These are phyloP conservation scores for Philopedon plagiatum DNA, from an alignment of 2,888 invertebrate genomes.

Conservation along the genomic window DNA sequence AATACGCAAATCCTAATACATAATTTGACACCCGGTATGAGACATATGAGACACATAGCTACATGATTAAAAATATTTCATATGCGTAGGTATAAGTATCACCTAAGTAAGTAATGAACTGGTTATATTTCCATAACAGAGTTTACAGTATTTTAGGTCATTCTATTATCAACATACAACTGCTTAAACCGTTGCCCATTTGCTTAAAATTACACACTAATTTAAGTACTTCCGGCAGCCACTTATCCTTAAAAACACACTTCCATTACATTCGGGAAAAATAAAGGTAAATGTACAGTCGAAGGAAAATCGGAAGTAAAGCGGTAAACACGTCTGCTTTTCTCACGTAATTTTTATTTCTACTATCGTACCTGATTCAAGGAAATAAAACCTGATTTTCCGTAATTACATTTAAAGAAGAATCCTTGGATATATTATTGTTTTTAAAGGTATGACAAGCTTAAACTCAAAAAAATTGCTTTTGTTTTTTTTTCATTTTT, in stretches of 20 bases:
- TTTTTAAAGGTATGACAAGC: background rate
- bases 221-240: background rate
- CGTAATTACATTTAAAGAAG: background rate
- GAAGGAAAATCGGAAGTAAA: slow-evolving; percentile 1
- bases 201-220: background rate
- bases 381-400: slow-evolving; percentile 1
- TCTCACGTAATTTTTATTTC: slow-evolving; percentile 6
- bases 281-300: background rate
- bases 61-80: no score
- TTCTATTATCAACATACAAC: no score
- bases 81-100: no score
- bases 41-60: no score
- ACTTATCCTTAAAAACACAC: background rate
- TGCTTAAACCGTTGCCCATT: no score
- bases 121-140: no score
- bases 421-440: background rate
- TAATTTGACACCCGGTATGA: no score
- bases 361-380: slow-evolving; percentile 8
- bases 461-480: no score
- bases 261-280: background rate
- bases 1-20: no score
- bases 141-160: no score
- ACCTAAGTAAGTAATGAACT: no score
- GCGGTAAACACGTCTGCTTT: slow-evolving; percentile 13
- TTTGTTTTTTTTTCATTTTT: no score